Conservation (phyloP, 1,140 invertebrate species). For the Sinonovacula constricta region DNA sequence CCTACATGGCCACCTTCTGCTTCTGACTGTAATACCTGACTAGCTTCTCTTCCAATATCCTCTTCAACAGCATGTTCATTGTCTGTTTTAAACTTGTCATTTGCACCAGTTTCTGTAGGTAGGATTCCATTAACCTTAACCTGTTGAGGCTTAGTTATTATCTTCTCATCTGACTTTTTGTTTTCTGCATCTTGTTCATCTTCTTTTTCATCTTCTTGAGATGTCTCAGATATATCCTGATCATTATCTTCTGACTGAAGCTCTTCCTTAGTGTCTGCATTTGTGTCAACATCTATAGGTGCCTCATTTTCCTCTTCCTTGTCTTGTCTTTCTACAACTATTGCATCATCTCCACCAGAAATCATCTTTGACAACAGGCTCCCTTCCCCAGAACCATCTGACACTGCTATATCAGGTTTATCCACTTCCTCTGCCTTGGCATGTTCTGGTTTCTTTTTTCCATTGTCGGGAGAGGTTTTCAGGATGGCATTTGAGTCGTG, state of each 20-base stretch:
- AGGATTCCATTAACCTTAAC: neutral
- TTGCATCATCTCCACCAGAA: slow-evolving; percentile 5
- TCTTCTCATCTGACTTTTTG: neutral
- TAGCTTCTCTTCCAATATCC: no score
- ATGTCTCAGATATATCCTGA: neutral
- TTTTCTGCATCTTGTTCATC: neutral
- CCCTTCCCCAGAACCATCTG: slow-evolving; percentile 15
- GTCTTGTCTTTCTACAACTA: slow-evolving; percentile 3
- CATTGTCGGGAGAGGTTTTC: slow-evolving; percentile 11
- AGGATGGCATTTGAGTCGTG: neutral
- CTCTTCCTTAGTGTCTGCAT: no score
- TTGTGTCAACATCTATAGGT: no score
- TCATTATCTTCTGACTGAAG: no score
- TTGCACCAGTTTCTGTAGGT: no score
- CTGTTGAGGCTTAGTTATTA: neutral
- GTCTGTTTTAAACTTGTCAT: no score
- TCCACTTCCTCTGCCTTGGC: neutral
- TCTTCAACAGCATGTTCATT: no score
- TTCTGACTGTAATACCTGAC: no score
- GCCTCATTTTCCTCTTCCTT: neutral
- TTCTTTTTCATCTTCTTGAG: neutral
- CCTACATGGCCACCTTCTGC: no score
- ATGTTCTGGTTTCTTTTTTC: neutral
- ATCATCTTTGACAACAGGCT: slow-evolving; percentile 44
- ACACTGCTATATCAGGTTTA: neutral